Base-by-base conservation (phyloP, 2,113 vertebrate species). In the Saimiri boliviensis region DNA sequence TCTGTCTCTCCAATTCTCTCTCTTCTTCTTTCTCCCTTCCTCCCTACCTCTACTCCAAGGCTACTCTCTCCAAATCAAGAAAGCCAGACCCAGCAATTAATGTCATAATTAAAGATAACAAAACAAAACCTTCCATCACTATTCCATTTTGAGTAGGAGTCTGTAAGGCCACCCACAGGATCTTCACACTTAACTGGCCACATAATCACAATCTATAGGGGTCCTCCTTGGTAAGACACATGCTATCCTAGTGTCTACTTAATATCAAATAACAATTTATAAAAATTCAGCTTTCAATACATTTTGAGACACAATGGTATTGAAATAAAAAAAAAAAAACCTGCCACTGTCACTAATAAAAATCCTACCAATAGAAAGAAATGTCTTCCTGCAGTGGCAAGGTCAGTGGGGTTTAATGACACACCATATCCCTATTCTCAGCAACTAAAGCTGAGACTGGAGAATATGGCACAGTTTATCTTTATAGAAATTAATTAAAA, bases 61-160 rank as follows among this genome's bases (percentile, higher is more conserved):
- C 60, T 52, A 42, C 58, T 16, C 2, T 83, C 76, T 86, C 27
- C 68, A 86, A 77, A 90, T 42, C 60, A 42, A 83, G 68, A n/a
- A 84, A 93, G 77, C 40, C 14, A 87, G 30, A 11, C 20, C 91
- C 58, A 58, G 23, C 35, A 30, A 89, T 79, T 95, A 86, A 74
- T 45, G 23, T 6, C 30, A 82, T 19, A 96, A 98, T 81, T 98
- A 80, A 81, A 98, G 42, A 74, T 81, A 85, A 94, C 45, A 95
- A 96, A 70, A 96, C 94, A 91, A 91, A 94, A 60, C 14, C 56
- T 35, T 97, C 89, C 80, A 14, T 32, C 54, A 35, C n/a, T 1
- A 93, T 30, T 73, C 94, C 54, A 45, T 76, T 89, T 77, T 74
- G 76, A 88, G 2, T 74, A 96, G 70, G 1, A 68, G 63, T 21